Conservation (phyloP, 2,797 vertebrate species). For the Pyrocephalus nanus region DNA sequence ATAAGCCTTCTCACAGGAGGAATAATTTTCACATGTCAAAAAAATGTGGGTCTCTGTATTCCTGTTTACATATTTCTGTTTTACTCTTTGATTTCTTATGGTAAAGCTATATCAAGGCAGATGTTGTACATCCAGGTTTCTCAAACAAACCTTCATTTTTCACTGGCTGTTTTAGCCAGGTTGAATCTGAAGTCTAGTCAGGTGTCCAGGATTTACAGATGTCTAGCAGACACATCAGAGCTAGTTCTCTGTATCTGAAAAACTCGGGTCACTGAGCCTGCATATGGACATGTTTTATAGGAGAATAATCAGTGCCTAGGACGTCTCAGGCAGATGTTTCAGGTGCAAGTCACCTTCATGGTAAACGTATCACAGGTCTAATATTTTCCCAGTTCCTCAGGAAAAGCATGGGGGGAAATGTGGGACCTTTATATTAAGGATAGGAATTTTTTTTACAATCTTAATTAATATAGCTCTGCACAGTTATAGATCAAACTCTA, state of each 20-base stretch:
- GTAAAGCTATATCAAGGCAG: background rate
- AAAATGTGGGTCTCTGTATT: background rate
- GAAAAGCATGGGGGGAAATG: background rate
- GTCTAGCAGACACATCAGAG: background rate
- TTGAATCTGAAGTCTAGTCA: slow-evolving; percentile 1
- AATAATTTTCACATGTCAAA: background rate
- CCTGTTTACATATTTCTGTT: background rate
- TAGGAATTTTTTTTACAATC: background rate
- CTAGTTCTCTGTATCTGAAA: background rate
- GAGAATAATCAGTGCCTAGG: background rate
- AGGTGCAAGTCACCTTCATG: background rate
- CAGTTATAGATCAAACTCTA: background rate
- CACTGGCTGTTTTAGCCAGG: background rate
- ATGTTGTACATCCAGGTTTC: background rate
- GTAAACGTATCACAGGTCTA: background rate
- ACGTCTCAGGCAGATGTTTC: background rate
- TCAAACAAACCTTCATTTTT: background rate
- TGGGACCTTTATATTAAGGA: background rate
- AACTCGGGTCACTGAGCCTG: background rate
- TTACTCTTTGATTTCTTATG: background rate
- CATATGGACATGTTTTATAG: background rate
- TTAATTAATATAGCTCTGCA: background rate
- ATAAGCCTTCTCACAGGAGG: background rate
- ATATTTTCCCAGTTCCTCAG: background rate
- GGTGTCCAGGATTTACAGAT: background rate